A percentile compares a stretch with the other conserved stretches of the same genome.
These are phyloP conservation scores for Gerris buenoi DNA, from an alignment of 1,140 invertebrate genomes.

Conservation along the genomic window DNA sequence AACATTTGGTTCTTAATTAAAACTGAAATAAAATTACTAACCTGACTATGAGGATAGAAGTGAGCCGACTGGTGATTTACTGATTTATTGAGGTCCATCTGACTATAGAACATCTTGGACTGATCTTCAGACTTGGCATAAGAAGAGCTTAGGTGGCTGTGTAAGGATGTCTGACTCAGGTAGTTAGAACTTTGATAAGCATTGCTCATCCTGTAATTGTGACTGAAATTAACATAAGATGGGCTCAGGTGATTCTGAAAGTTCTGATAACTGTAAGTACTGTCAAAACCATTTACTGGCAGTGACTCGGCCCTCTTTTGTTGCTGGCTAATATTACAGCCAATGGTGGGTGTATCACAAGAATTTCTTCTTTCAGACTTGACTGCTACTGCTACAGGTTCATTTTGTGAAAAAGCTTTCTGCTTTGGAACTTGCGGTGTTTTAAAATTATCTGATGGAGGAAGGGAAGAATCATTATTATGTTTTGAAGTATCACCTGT, in stretches of 20 bases:
- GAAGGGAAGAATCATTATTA: not conserved
- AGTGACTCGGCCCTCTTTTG: not conserved
- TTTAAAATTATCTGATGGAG: not conserved
- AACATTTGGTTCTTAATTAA: not conserved
- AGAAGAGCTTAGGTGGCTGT: not conserved
- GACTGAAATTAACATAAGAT: not conserved
- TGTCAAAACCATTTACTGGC: not conserved
- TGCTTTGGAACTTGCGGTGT: not conserved
- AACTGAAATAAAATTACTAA: not conserved
- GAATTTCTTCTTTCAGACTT: not conserved
- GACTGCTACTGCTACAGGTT: not conserved
- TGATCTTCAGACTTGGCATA: not conserved
- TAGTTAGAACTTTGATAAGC: not conserved
- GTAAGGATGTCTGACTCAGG: not conserved
- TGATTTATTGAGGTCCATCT: not conserved
- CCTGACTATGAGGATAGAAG: not conserved
- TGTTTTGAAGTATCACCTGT: not conserved
- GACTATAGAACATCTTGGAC: not conserved
- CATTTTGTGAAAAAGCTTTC: not conserved
- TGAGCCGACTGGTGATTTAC: not conserved
- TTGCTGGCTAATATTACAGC: not conserved
- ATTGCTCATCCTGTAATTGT: not conserved
- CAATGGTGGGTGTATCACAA: not conserved
- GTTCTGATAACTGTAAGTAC: not conserved
- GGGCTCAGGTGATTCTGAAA: not conserved